A percentile compares a stretch with the other conserved stretches of the same genome.
Evolutionary conservation across 2,888 invertebrate species (phyloP).

Genomic region (Drosophila paranaensis): DNA sequence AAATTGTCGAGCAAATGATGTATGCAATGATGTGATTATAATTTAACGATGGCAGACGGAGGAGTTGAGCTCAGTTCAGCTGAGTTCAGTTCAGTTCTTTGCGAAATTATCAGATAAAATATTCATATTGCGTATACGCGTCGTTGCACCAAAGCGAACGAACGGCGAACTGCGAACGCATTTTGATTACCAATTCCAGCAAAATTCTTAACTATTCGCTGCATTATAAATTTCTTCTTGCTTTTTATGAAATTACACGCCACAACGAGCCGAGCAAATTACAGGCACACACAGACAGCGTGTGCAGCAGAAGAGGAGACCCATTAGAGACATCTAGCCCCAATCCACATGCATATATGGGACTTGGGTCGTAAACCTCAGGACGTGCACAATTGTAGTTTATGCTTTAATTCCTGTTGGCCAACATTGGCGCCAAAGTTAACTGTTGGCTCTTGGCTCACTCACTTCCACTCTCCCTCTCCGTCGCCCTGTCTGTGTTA

Average conservation of each 20-base stretch:
- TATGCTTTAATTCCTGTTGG: conserved; percentile 55
- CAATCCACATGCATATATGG: conserved; percentile 6
- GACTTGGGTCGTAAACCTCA: conserved; percentile 47
- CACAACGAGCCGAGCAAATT: conserved; percentile 49
- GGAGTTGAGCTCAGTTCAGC: not conserved
- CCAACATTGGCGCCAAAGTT: conserved; percentile 33
- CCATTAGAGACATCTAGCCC: conserved; percentile 30
- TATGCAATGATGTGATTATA: conserved; percentile 29
- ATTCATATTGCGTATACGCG: conserved; percentile 72
- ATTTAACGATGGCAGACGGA: conserved; percentile 22
- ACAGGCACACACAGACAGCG: conserved; percentile 29
- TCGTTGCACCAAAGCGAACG: conserved; percentile 26
- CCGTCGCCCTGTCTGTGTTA: conserved; percentile 46
- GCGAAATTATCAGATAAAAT: conserved; percentile 58
- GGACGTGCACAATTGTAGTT: conserved; percentile 64
- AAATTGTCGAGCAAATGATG: conserved; percentile 39
- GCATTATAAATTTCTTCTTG: not conserved
- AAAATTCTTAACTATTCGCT: conserved; percentile 26
- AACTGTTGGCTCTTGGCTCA: conserved; percentile 9
- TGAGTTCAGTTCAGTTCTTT: conserved; percentile 22
- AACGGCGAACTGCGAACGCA: conserved; percentile 1
- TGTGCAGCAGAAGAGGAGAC: conserved; percentile 26
- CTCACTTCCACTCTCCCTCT: not conserved
- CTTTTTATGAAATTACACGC: conserved; percentile 29
- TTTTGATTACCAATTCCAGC: conserved; percentile 46